Evolutionary conservation across 2,888 invertebrate species (phyloP), one percentile per base, ranked within the genome.

Genomic region (Minunthozetes semirufus): DNA sequence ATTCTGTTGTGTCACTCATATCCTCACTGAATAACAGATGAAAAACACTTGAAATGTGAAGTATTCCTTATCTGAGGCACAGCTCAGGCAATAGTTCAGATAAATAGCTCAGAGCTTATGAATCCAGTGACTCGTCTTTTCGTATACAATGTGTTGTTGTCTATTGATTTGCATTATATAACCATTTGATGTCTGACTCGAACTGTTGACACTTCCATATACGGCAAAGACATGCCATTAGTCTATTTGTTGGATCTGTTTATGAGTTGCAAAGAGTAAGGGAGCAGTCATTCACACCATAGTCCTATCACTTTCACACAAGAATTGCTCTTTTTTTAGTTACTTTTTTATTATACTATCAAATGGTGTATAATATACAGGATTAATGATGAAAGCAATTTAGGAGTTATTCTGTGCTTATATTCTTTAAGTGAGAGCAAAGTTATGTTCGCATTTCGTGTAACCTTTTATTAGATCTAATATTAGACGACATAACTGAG

Each of bases 341-440:
- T 53, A 8, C 4, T 53, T 53, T 53, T 53, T 25, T 25, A 19
- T 25, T 53, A 53, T 53, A 25, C 53, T 53, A 22, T 53, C 53
- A 11, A 53, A 53, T 53, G 19, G 13, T 42, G 13, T 42, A 42
- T 42, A 42, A 42, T 42, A 42, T 42, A 42, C 42, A 9, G 27
- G 22, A 25, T 61, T 61, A 61, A 61, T 61, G 61, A 61, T 27
- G 22, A 13, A 61, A 61, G 61, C 61, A 61, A 61, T 61, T 61
- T 61, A 61, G 3, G 22, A 53, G 53, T 22, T 22, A 53, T 53
- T 61, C 42, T 61, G 15, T 61, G 13, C 27, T 22, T 61, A 61
- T 13, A 25, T 61, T 61, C 25, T 19, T 53, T 53, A n/a, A 53
- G n/a, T 6, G n/a, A 53, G 22, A 53, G 53, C 53, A 4, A 53